phyloP scores from a whole-genome alignment of 2,797 vertebrate genomes.

The Champsocephalus gunnari region DNA sequence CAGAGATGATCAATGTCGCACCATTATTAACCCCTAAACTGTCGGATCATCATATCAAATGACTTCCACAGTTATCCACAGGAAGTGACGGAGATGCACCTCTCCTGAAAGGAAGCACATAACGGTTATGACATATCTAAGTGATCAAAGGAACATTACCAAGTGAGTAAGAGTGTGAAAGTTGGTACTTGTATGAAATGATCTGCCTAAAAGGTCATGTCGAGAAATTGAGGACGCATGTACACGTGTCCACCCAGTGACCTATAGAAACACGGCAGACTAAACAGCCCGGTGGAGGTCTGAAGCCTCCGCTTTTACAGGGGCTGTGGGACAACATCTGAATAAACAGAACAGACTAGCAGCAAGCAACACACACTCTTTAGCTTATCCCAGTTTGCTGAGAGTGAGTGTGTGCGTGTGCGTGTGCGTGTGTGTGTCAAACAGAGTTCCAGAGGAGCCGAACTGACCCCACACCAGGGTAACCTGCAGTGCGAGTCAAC shows the following conservation, averaged over 20 bases:
- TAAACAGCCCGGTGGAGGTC: conserved; percentile 68
- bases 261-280: conserved; percentile 52
- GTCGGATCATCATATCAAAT: neutral
- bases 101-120: neutral
- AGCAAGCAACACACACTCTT: conserved; percentile 33
- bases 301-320: conserved; percentile 39
- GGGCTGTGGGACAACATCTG: conserved; percentile 81
- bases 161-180: neutral
- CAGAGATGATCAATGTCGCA: neutral
- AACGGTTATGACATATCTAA: neutral
- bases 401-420: conserved; percentile 3
- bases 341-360: conserved; percentile 65
- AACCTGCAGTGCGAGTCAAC: conserved; percentile 60
- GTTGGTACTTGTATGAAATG: neutral
- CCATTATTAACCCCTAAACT: neutral
- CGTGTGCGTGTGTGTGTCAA: conserved; percentile 39
- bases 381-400: conserved; percentile 7
- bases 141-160: neutral
- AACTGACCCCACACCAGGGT: conserved; percentile 18
- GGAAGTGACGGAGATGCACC: neutral
- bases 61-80: neutral
- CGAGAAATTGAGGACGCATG: neutral
- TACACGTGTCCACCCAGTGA: conserved; percentile 30
- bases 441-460: conserved; percentile 26
- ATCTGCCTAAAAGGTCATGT: no score